These are phyloP conservation scores for Asteroscopus sphinx DNA, from an alignment of 2,888 invertebrate species.

Conservation along the genomic window DNA sequence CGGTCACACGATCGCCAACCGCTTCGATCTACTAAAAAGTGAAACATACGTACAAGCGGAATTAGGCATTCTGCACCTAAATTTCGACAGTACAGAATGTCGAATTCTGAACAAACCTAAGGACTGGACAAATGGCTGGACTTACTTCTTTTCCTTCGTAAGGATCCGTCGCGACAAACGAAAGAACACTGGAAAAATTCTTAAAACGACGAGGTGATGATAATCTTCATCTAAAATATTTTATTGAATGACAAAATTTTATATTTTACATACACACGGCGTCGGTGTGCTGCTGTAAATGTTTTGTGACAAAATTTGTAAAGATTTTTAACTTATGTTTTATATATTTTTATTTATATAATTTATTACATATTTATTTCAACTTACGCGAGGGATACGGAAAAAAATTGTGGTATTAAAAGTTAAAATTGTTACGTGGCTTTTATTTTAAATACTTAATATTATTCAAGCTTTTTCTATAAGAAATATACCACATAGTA, in stretches of 20 bases:
- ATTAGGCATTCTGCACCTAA: constrained; percentile 43
- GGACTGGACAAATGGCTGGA: constrained; percentile 36
- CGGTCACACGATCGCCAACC: constrained; percentile 69
- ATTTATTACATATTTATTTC: constrained; percentile 67
- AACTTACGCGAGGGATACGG: constrained; percentile 32
- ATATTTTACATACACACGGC: constrained; percentile 51
- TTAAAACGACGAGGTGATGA: constrained; percentile 9
- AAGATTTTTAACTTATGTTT: constrained; percentile 61
- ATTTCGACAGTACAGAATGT: constrained; percentile 43
- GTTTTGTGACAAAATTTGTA: constrained; percentile 59
- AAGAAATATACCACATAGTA: no score
- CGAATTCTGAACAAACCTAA: constrained; percentile 29
- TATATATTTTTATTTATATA: constrained; percentile 63
- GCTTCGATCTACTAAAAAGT: constrained; percentile 66
- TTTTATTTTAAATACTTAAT: constrained; percentile 26
- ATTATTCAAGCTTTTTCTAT: no score
- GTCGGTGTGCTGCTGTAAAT: constrained; percentile 58
- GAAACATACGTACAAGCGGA: constrained; percentile 33
- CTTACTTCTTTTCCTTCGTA: constrained; percentile 22
- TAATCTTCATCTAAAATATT: constrained; percentile 16
- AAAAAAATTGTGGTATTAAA: constrained; percentile 63
- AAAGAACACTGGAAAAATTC: constrained; percentile 30
- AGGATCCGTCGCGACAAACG: constrained; percentile 35
- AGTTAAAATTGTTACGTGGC: constrained; percentile 29
- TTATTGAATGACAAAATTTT: constrained; percentile 36